These are phyloP conservation scores for Chelonus insularis DNA, from an alignment of 1,140 invertebrate species.

Conservation along the genomic window DNA sequence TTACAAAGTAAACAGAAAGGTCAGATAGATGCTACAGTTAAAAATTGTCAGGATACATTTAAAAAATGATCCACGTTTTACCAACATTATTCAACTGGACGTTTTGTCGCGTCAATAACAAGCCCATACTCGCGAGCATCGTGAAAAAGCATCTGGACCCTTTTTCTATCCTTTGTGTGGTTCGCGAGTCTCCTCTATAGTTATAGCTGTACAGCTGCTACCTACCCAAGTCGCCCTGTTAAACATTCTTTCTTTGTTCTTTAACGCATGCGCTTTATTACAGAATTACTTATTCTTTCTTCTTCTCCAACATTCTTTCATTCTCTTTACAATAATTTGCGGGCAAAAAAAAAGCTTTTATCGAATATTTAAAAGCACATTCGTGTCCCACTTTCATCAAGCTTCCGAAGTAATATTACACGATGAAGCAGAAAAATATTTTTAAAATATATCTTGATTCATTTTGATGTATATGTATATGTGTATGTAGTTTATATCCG, in stretches of 20 bases:
- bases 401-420: constrained; percentile 12
- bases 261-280: constrained; percentile 4
- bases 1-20: neutral
- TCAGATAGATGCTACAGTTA: constrained; percentile 1
- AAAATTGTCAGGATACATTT: constrained; percentile 9
- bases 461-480: neutral
- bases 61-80: constrained; percentile 4
- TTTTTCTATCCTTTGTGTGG: constrained; percentile 1
- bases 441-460: constrained; percentile 9
- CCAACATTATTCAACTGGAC: constrained; percentile 12
- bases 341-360: constrained; percentile 16
- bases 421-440: constrained; percentile 4
- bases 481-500: neutral
- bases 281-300: constrained; percentile 17
- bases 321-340: constrained; percentile 15
- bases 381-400: constrained; percentile 16
- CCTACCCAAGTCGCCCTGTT: neutral
- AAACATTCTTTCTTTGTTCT: constrained; percentile 18
- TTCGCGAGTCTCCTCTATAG: neutral
- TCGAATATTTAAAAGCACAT: constrained; percentile 25
- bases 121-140: neutral
- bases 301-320: constrained; percentile 7
- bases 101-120: constrained; percentile 14
- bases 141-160: constrained; percentile 8
- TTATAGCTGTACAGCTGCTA: constrained; percentile 5